Evolutionary conservation across 2,888 invertebrate genomes (phyloP), one percentile per base, ranked within the genome.

Genomic region (Aricia artaxerxes): DNA sequence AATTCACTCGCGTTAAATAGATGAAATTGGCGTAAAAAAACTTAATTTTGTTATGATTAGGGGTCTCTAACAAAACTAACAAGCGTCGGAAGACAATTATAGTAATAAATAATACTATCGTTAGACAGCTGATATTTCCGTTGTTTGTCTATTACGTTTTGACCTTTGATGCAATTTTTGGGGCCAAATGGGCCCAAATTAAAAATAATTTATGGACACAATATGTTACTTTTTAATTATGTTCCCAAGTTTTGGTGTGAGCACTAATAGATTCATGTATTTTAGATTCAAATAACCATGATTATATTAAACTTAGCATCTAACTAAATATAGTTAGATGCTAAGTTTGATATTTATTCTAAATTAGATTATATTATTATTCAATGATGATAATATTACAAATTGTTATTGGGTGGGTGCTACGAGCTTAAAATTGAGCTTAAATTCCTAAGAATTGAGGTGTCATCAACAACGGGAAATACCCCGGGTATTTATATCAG

Each of bases 1-100:
- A 73, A 73, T 6, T 73, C 44, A 73, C 44, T 4, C 24, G 73
- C 53, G 31, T 49, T n/a, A 44, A 73, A 73, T 49, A 49, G 75
- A 75, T 11, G 49, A 75, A 49, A 94, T 93, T 94, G 92, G 94
- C 94, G 93, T 93, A 93, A 93, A 94, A 94, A 93, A 86, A 86
- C 89, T 91, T 93, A 93, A 94, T 94, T 93, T 91, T 88, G 86
- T 89, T 89, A 93, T 93, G 93, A 94, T 94, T 93, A 92, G 88
- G 91, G 93, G 93, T 92, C 90, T 88, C 85, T 87, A 86, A 89
- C 87, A 90, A 91, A 91, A 91, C 92, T 92, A 93, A 93, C 92
- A 90, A 91, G 93, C 92, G 89, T 90, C 91, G 87, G 89, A 85
- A 86, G 87, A 90, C 89, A 90, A 92, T 92, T 90, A 90, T 85